Evolutionary conservation across 2,888 invertebrate genomes (phyloP).

Genomic region (Acronicta aceris): DNA sequence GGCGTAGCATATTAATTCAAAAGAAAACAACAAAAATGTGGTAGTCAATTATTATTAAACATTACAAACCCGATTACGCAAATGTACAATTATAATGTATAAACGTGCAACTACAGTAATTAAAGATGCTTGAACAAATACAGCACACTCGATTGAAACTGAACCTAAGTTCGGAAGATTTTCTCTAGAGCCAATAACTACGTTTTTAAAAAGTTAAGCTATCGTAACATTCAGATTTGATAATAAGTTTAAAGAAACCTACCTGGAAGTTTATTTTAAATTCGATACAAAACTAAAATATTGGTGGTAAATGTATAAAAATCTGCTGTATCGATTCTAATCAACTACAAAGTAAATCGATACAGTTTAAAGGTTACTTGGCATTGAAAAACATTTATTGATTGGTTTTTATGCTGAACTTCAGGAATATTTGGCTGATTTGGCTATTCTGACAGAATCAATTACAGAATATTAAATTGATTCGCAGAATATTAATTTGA

Average conservation of each 20-base stretch:
- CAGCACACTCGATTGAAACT: not conserved
- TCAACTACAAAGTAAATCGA: too few species aligned
- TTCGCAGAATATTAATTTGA: too few species aligned
- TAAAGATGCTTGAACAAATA: conserved; percentile 35
- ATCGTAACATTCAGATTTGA: conserved; percentile 35
- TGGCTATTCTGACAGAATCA: too few species aligned
- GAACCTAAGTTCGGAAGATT: not conserved
- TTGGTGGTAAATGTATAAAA: conserved; percentile 16
- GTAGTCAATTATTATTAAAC: conserved; percentile 50
- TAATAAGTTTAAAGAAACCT: conserved; percentile 39
- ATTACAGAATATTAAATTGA: too few species aligned
- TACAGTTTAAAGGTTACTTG: too few species aligned
- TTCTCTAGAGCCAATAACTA: not conserved
- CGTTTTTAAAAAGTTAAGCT: not conserved
- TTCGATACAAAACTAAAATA: conserved; percentile 22
- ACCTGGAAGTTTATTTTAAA: conserved; percentile 27
- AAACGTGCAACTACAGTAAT: conserved; percentile 48
- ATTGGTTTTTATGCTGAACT: not conserved
- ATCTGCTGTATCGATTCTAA: too few species aligned
- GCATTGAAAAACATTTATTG: not conserved
- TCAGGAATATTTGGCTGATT: too few species aligned
- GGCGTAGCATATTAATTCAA: too few species aligned
- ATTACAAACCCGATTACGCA: conserved; percentile 57
- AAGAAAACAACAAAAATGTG: conserved; percentile 22
- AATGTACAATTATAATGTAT: conserved; percentile 52